Evolutionary conservation across 2,113 vertebrate genomes (phyloP), one percentile per base, ranked within the genome.

Genomic region (Heteronetta atricapilla): DNA sequence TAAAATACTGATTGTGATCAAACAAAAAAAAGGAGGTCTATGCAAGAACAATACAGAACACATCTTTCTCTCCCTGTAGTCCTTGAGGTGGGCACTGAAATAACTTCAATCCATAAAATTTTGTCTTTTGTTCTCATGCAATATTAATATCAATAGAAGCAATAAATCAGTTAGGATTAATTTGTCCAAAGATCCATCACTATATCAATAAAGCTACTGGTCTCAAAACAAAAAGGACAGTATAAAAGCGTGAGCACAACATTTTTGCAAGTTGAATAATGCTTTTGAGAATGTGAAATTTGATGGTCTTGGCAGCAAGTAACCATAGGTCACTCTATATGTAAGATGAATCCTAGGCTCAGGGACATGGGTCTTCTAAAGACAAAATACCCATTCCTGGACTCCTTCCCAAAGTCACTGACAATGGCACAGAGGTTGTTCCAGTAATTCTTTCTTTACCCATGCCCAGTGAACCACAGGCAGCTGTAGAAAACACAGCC

Each of bases 91-190:
- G 50, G 10, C 23, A 90, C 59, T 50, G 56, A 85, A 88, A 16
- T 76, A 89, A 56, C 17, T 59, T 7, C 11, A 75, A 53, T 25
- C 64, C 68, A 63, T 75, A 78, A 34, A 18, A 67, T 38, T 60
- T 86, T 86, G 26, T 77, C 29, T 16, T 70, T 22, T 52, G 8
- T 68, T 76, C 89, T 89, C 62, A 75, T n/a, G 64, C 59, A 73
- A 42, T n/a, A 89, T 22, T 70, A 73, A 5, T 50, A 66, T 36
- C 18, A 33, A 48, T 53, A 68, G 40, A 95, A 82, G 31, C 29
- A 92, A 85, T 82, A 89, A 69, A 94, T 89, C 53, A 82, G 48
- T 73, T 56, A 68, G 53, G 56, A 84, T 75, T 88, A 56, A 75
- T 68, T 84, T 79, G 13, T 66, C 38, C 19, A 26, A 83, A 92